Base-by-base conservation (phyloP, 2,888 invertebrate species). In the Andrena chrysosceles region DNA sequence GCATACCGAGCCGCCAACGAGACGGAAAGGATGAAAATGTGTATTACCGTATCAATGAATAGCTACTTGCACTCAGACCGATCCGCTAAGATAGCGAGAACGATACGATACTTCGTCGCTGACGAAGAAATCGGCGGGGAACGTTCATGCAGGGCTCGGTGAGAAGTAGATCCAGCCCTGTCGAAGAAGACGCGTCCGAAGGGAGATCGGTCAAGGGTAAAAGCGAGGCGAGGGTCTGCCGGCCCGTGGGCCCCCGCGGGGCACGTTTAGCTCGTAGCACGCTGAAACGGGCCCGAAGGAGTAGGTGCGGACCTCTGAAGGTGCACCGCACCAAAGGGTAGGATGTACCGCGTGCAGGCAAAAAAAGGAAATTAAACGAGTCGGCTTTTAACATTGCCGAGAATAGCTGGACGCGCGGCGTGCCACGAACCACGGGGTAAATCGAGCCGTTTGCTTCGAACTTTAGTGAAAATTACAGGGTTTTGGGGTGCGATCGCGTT, bases 151-250 rank as follows among this genome's bases (percentile, higher is more conserved):
- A 8, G 68, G 69, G 75, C 64, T n/a, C 66, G 63, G 29, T 7
- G 13, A 2, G 10, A 2, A 29, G 31, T 80, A 59, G 63, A 52
- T 62, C 26, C 87, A 52, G 84, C 74, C 64, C 74, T 85, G 87
- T 79, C 70, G 74, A 78, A 63, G 81, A 87, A 76, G 81, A 86
- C 68, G 81, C 81, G 81, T 77, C 73, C 73, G 71, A 69, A 74
- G 81, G 74, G 80, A 82, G 87, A 81, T 86, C 85, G 85, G 88
- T 83, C 81, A 84, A 85, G 89, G 86, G 87, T 89, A 89, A 89
- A 75, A 89, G 78, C 76, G 70, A 78, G 72, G 76, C 73, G 77
- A 73, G 84, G 78, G 68, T 81, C 81, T 23, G 74, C 31, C 26
- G 77, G 79, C 77, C 85, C 71, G 20, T 54, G 72, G 49, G 77